These are phyloP conservation scores for Drosophila rubida DNA, from an alignment of 2,888 invertebrate genomes.

Conservation along the genomic window DNA sequence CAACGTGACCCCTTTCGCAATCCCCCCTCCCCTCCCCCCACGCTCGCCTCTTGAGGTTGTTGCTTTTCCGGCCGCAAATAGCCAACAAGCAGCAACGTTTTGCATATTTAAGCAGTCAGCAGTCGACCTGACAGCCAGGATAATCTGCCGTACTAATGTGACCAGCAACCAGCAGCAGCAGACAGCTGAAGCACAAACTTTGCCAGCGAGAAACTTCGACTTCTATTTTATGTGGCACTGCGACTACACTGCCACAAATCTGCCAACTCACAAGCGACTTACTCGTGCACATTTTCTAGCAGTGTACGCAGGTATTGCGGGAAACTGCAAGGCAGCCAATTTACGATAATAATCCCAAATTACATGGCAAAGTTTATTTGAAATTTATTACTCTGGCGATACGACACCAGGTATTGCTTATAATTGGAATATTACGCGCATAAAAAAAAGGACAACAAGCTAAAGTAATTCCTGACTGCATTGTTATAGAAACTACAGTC, in stretches of 20 bases:
- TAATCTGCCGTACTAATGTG: conserved; percentile 77
- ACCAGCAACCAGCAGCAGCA: conserved; percentile 22
- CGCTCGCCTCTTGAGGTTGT: conserved; percentile 34
- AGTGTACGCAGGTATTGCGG: neutral
- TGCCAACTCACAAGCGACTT: neutral
- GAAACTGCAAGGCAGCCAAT: neutral
- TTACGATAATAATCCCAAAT: conserved; percentile 8
- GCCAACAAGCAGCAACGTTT: conserved; percentile 68
- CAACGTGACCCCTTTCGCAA: conserved; percentile 8
- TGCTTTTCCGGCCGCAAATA: conserved; percentile 70
- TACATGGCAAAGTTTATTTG: neutral
- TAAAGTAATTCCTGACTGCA: neutral
- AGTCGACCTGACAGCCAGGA: conserved; percentile 64
- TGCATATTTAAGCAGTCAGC: conserved; percentile 77
- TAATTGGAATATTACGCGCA: neutral
- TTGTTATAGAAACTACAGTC: too few species aligned
- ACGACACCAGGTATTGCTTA: neutral
- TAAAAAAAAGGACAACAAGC: neutral
- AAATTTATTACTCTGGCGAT: conserved; percentile 1
- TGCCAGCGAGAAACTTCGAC: conserved; percentile 35
- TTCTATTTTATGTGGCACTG: conserved; percentile 39
- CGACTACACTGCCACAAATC: conserved; percentile 11
- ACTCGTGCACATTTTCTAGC: neutral
- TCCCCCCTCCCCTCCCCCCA: neutral
- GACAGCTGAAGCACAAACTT: conserved; percentile 2